Conservation (phyloP, 1,140 invertebrate genomes). For the Olivierus martensii region DNA sequence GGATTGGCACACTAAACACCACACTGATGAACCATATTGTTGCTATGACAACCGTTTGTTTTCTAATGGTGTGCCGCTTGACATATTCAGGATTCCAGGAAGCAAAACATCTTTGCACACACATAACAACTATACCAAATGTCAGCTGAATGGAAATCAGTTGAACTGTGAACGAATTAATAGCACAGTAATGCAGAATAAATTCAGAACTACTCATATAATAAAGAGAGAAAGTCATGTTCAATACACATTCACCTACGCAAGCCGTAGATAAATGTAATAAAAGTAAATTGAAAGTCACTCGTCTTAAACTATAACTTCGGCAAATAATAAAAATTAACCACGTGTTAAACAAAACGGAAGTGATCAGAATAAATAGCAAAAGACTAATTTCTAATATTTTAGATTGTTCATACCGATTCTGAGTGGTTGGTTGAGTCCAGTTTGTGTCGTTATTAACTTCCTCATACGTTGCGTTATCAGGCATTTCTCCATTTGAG, state of each 20-base stretch:
- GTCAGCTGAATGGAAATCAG: conserved; percentile 3
- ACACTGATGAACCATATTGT: not conserved
- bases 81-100: not conserved
- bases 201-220: conserved; percentile 1
- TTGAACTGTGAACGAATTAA: not conserved
- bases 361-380: no score
- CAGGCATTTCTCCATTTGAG: no score
- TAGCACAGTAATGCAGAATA: conserved; percentile 1
- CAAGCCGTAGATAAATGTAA: not conserved
- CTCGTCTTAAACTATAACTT: conserved; percentile 3
- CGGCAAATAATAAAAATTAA: no score
- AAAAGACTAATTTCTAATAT: no score
- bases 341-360: no score
- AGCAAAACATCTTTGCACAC: not conserved
- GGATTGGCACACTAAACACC: not conserved
- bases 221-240: conserved; percentile 2
- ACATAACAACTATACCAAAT: not conserved
- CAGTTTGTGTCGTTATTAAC: no score
- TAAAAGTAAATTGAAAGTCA: conserved; percentile 3
- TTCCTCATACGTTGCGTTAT: no score
- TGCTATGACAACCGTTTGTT: not conserved
- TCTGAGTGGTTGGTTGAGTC: no score
- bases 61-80: not conserved
- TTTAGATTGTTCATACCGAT: no score
- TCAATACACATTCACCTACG: conserved; percentile 2